Base-by-base conservation (phyloP, 2,113 vertebrate genomes). In the Sminthopsis crassicaudata region DNA sequence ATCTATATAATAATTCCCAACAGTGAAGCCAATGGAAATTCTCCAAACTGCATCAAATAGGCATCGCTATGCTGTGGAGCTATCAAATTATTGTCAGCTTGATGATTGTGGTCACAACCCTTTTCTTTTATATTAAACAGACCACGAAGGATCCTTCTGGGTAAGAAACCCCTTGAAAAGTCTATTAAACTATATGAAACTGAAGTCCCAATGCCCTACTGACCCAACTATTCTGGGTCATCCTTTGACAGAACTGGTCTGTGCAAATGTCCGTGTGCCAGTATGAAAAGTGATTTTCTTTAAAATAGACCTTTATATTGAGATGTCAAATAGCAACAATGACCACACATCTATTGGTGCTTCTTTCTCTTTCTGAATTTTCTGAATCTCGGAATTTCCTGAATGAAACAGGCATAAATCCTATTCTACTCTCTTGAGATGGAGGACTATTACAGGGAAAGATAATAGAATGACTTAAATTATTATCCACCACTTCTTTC, bases 121-220 rank as follows among this genome's bases (percentile, higher is more conserved):
- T 25, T 89, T 24, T 22, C 36, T 84, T 76, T 76, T 19, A 76
- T n/a, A 84, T 93, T 93, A 90, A 51, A 95, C 95, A 96, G 42
- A 60, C 10, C 89, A 53, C 90, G 42, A 91, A 92, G 60, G 2
- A 93, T 93, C n/a, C 10, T 89, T 30, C 48, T 23, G 0, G 24
- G 2, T 93, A 8, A 96, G 50, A 36, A 89, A 8, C 42, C 92
- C 89, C 91, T 90, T 90, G 24, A 95, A 27, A 95, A 90, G 54
- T n/a, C 50, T 94, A 53, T 46, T 95, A 92, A 67, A 48, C 55
- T 2, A 84, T 94, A 54, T 92, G 48, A 92, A 96, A 95, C 7
- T 90, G 52, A 92, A 23, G 9, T 90, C 25, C 89, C 0, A 57
- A 52, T 91, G n/a, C 67, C 11, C 92, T 76, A 9, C 23, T 27